Conservation (phyloP, 2,113 vertebrate genomes). For the Mola mola region DNA sequence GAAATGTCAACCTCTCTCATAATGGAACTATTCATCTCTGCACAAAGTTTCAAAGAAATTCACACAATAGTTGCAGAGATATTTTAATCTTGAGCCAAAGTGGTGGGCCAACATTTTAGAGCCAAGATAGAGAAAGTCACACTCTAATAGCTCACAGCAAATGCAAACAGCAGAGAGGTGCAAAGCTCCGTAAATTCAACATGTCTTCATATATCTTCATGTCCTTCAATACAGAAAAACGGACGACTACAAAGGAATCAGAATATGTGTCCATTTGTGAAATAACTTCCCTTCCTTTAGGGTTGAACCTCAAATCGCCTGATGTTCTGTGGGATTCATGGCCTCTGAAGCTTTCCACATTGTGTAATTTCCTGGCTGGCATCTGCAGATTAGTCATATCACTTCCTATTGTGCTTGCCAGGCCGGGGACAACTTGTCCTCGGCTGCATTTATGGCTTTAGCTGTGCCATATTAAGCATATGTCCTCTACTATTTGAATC, state of each 20-base stretch:
- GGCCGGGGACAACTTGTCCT: slow-evolving; percentile 54
- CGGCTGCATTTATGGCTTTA: slow-evolving; percentile 33
- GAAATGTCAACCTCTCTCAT: too few relatives aligned
- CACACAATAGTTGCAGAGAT: too few relatives aligned
- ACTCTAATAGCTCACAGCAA: too few relatives aligned
- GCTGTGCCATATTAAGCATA: slow-evolving; percentile 30
- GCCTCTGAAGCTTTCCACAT: slow-evolving; percentile 70
- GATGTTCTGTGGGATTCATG: slow-evolving; percentile 67
- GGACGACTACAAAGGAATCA: slow-evolving; percentile 22
- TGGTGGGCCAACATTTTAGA: too few relatives aligned
- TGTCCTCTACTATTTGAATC: slow-evolving; percentile 18
- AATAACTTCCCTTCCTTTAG: slow-evolving; percentile 50
- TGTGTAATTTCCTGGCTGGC: slow-evolving; percentile 77
- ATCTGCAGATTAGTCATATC: slow-evolving; percentile 72
- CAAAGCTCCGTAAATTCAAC: too few relatives aligned
- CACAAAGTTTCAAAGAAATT: too few relatives aligned
- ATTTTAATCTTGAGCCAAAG: too few relatives aligned
- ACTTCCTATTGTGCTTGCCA: slow-evolving; percentile 75
- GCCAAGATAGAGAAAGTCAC: too few relatives aligned
- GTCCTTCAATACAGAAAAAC: too few relatives aligned
- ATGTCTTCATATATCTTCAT: too few relatives aligned
- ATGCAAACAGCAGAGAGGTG: too few relatives aligned
- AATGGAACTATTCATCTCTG: too few relatives aligned
- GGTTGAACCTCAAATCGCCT: slow-evolving; percentile 39
- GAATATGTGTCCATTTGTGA: slow-evolving; percentile 41